phyloP scores from a whole-genome alignment of 1,140 invertebrate genomes.

The Trichomalopsis sarcophagae region DNA sequence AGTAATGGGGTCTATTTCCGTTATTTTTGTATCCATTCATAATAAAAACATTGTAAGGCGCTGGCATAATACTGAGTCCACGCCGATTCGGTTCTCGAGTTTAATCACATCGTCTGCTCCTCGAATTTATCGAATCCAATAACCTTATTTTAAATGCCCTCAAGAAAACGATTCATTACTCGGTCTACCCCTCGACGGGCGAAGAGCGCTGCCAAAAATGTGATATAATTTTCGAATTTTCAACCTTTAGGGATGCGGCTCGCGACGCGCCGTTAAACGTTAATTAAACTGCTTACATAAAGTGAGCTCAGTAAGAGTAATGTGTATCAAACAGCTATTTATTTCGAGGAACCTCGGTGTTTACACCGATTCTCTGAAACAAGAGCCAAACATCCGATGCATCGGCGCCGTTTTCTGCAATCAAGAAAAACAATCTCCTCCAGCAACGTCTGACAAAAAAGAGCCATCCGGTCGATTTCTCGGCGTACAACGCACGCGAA shows the following conservation, averaged over 20 bases:
- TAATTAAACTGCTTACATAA: no score
- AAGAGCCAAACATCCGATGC: no score
- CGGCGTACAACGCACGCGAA: no score
- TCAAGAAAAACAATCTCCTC: no score
- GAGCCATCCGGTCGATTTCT: not conserved
- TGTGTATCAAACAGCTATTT: no score
- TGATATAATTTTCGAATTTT: not conserved
- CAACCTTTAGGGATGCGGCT: not conserved
- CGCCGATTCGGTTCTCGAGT: no score
- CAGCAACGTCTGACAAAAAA: not conserved
- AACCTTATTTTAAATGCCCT: not conserved
- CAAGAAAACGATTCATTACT: not conserved
- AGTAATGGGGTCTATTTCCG: not conserved
- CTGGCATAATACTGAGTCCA: no score
- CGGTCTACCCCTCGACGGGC: not conserved
- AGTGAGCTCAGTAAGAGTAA: no score
- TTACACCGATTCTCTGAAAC: no score
- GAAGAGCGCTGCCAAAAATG: not conserved
- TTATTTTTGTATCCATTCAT: not conserved
- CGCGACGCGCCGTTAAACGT: not conserved
- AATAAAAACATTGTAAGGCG: not conserved
- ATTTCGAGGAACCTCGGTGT: no score
- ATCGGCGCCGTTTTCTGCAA: no score
- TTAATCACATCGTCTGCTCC: not conserved
- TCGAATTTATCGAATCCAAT: not conserved